These are phyloP conservation scores for Diarsia mendica DNA, from an alignment of 2,888 invertebrate genomes.

Conservation along the genomic window DNA sequence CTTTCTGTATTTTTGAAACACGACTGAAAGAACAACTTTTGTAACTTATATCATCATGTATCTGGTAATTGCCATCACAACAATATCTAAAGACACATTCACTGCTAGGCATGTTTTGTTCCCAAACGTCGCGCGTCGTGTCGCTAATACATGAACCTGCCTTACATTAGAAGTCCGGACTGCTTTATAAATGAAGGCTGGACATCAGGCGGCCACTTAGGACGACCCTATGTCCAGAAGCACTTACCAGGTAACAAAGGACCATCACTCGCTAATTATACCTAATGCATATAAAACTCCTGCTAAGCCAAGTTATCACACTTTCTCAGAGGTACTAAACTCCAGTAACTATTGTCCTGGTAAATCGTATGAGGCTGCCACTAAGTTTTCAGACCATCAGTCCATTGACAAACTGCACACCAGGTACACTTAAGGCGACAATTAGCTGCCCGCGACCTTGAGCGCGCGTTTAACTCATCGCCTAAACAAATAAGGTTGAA, in stretches of 20 bases:
- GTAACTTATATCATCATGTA: background rate
- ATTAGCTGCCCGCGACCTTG: too few species aligned
- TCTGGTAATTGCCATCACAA: background rate
- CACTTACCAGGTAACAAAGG: background rate
- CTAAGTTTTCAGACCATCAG: background rate
- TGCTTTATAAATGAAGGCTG: background rate
- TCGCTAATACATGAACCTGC: background rate
- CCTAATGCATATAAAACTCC: background rate
- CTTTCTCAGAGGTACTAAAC: background rate
- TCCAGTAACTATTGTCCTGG: background rate
- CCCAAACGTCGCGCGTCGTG: too few species aligned
- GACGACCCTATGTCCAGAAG: background rate
- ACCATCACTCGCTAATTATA: background rate
- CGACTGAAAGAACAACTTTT: background rate
- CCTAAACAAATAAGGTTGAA: too few species aligned
- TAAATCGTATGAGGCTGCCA: background rate
- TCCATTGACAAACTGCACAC: background rate
- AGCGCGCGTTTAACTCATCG: too few species aligned
- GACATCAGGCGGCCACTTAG: background rate
- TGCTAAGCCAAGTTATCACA: background rate
- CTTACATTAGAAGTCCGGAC: background rate
- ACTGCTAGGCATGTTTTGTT: background rate
- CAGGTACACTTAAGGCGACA: background rate
- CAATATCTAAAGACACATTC: background rate
- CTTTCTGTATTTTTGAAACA: background rate